Conservation (phyloP, 2,888 invertebrate species). For the Pristionchus arcanus region DNA sequence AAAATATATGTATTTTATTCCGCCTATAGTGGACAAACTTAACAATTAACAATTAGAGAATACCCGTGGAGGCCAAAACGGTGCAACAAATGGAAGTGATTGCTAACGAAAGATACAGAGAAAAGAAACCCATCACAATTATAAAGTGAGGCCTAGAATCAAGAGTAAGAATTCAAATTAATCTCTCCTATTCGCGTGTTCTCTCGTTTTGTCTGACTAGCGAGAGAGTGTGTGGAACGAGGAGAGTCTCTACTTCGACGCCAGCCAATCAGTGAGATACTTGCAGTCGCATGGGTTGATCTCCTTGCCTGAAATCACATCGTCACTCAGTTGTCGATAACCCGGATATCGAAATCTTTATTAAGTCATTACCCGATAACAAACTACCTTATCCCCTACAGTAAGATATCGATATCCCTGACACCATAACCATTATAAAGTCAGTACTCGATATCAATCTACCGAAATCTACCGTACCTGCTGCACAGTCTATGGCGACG, state of each 20-base stretch:
- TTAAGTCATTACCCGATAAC: neutral
- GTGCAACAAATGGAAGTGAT: neutral
- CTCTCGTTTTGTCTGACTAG: neutral
- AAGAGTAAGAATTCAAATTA: neutral
- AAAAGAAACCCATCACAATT: neutral
- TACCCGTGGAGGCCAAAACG: constrained; percentile 21
- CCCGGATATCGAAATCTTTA: neutral
- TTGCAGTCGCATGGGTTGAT: constrained; percentile 55
- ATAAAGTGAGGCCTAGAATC: neutral
- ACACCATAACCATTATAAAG: neutral
- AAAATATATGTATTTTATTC: constrained; percentile 17
- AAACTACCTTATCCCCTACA: neutral
- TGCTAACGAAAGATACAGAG: constrained; percentile 13
- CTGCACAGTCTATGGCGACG: constrained; percentile 52
- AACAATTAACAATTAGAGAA: constrained; percentile 4
- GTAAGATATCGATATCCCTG: too few species aligned
- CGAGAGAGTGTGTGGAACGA: neutral
- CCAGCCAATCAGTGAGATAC: constrained; percentile 52
- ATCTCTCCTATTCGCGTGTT: neutral
- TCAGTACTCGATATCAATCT: neutral
- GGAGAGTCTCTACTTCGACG: neutral
- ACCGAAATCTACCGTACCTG: constrained; percentile 39
- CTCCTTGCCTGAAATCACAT: constrained; percentile 50
- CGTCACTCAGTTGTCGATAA: neutral
- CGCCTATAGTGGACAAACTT: constrained; percentile 22